These are phyloP conservation scores for Goniozus legneri DNA, from an alignment of 1,140 invertebrate species.

Conservation along the genomic window DNA sequence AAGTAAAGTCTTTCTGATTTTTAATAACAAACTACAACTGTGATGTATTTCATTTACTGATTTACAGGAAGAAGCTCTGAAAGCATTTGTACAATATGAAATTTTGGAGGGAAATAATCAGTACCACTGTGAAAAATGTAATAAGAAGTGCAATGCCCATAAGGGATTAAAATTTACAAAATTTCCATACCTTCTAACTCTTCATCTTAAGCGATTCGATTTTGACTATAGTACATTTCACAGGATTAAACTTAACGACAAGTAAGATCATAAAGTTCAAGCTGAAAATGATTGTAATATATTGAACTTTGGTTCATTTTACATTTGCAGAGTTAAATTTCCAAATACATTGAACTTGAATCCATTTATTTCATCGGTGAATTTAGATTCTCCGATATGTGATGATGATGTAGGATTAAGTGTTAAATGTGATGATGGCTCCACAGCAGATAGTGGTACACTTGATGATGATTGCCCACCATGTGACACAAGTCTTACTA, in stretches of 20 bases:
- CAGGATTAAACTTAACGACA: constrained; percentile 88
- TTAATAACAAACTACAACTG: background rate
- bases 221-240: constrained; percentile 86
- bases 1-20: constrained; percentile 36
- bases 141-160: constrained; percentile 86
- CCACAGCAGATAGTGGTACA: constrained; percentile 68
- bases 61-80: constrained; percentile 75
- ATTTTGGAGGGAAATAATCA: constrained; percentile 83
- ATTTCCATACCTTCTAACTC: constrained; percentile 84
- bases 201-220: constrained; percentile 89
- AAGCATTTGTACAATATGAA: constrained; percentile 84
- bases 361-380: constrained; percentile 61
- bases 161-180: constrained; percentile 87
- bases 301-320: constrained; percentile 1
- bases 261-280: constrained; percentile 56
- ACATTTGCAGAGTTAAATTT: constrained; percentile 70
- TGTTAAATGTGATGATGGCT: constrained; percentile 63
- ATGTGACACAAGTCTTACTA: constrained; percentile 42
- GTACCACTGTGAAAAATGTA: constrained; percentile 86
- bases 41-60: constrained; percentile 1
- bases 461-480: constrained; percentile 64
- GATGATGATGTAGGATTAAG: constrained; percentile 47
- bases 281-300: constrained; percentile 2
- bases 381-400: constrained; percentile 43
- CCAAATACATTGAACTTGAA: constrained; percentile 81